These are phyloP conservation scores for Bimastos eiseni DNA, from an alignment of 2,888 invertebrate genomes.

Conservation along the genomic window DNA sequence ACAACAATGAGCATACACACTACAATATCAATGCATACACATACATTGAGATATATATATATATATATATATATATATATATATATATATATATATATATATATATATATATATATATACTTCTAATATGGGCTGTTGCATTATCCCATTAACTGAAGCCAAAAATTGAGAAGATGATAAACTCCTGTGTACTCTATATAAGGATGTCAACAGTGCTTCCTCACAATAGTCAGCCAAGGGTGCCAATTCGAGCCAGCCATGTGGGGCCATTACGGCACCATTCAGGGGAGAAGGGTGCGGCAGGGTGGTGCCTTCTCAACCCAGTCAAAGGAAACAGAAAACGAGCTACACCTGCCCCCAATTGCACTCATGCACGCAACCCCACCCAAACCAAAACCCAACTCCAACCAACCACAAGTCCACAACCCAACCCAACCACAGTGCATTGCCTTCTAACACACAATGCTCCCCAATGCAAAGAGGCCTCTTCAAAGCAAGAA, in stretches of 20 bases:
- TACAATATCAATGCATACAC: not conserved
- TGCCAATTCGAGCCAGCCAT: not conserved
- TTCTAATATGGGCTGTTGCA: not conserved
- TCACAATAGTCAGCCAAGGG: not conserved
- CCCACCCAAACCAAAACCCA: not conserved
- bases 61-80: not conserved
- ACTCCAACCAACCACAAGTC: not conserved
- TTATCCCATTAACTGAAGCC: not conserved
- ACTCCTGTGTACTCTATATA: not conserved
- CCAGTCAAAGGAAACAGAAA: not conserved
- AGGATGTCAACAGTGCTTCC: not conserved
- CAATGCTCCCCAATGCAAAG: not conserved
- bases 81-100: not conserved
- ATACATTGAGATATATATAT: not conserved
- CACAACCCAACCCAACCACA: not conserved
- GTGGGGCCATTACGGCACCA: not conserved
- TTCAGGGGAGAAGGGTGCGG: not conserved
- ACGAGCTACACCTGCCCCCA: not conserved
- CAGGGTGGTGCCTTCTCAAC: not conserved
- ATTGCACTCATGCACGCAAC: not conserved
- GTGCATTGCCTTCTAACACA: not conserved
- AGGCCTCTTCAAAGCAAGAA: not conserved
- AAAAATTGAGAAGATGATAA: not conserved
- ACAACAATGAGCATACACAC: too few relatives aligned
- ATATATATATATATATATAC: not conserved